Evolutionary conservation across 2,113 vertebrate species (phyloP).

Genomic region (Sylvia atricapilla): DNA sequence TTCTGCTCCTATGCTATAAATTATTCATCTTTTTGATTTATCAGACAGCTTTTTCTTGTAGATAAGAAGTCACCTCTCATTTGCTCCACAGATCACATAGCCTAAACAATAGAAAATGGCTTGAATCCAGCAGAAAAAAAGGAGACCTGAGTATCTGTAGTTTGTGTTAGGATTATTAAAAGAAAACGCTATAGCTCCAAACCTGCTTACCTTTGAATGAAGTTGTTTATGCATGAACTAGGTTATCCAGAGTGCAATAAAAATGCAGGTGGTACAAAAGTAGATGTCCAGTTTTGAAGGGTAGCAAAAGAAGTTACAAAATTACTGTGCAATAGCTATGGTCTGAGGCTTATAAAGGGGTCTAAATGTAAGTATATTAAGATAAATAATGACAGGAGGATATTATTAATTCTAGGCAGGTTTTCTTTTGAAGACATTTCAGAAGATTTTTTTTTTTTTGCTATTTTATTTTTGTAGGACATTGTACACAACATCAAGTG

Average conservation of each 20-base stretch:
- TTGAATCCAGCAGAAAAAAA: constrained; percentile 16
- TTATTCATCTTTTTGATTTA: constrained; percentile 75
- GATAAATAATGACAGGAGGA: background rate
- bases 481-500: background rate
- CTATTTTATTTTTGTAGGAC: background rate
- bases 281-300: background rate
- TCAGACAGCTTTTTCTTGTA: constrained; percentile 68
- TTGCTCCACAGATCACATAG: constrained; percentile 50
- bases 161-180: constrained; percentile 11
- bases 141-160: background rate
- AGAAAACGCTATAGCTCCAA: background rate
- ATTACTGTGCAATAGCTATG: background rate
- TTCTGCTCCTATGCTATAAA: constrained; percentile 61
- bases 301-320: background rate
- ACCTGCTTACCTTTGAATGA: background rate
- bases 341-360: background rate
- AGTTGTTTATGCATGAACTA: background rate
- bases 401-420: background rate
- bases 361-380: background rate
- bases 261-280: background rate
- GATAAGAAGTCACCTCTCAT: constrained; percentile 70
- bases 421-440: background rate
- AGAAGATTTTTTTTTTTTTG: background rate
- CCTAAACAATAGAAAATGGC: constrained; percentile 59
- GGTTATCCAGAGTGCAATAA: background rate